These are phyloP conservation scores for Phyllopteryx taeniolatus DNA, from an alignment of 2,113 vertebrate species.

Conservation along the genomic window DNA sequence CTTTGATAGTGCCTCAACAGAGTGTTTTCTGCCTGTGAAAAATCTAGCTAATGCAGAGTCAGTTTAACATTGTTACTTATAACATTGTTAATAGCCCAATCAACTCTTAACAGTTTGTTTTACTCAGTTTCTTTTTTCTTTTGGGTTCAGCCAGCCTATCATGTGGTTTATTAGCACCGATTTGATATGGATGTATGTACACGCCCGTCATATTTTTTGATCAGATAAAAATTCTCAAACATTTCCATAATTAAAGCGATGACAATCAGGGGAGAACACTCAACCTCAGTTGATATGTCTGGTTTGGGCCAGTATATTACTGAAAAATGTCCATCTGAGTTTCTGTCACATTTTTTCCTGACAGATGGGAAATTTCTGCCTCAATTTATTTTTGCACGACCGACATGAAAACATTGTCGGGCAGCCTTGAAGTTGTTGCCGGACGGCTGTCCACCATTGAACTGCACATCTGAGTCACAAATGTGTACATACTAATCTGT, in stretches of 20 bases:
- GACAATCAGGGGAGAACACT: background rate
- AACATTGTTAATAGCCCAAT: too few species aligned
- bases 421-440: conserved; percentile 1
- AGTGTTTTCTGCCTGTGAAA: too few species aligned
- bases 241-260: too few species aligned
- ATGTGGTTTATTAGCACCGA: background rate
- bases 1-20: too few species aligned
- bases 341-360: background rate
- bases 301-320: background rate
- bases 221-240: too few species aligned
- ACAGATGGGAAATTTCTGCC: background rate
- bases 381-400: background rate
- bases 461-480: background rate
- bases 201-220: too few species aligned
- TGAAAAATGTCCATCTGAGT: background rate
- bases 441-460: background rate
- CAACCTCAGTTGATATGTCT: background rate
- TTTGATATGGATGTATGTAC: too few species aligned
- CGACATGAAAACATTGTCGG: background rate
- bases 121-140: background rate
- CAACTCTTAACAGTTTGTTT: background rate
- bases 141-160: background rate
- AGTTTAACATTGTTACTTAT: too few species aligned
- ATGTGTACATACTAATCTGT: background rate
- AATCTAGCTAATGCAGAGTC: too few species aligned